Conservation (phyloP, 2,113 vertebrate species). For the Myotis lucifugus region DNA sequence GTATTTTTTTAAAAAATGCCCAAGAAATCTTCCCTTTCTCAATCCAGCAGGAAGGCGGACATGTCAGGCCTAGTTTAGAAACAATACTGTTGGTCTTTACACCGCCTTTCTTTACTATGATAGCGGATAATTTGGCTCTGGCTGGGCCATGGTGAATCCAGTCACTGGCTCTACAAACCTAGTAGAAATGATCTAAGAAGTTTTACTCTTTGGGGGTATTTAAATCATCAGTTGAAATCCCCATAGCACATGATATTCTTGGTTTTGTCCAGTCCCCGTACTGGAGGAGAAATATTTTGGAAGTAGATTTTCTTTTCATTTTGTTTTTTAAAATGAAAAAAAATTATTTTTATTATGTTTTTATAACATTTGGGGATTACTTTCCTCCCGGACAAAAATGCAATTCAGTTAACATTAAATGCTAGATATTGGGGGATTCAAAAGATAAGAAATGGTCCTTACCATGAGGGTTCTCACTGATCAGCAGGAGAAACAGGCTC, state of each 20-base stretch:
- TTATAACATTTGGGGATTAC: not conserved
- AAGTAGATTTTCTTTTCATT: constrained; percentile 27
- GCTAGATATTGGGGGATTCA: not conserved
- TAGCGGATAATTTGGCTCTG: not conserved
- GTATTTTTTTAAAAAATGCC: no score
- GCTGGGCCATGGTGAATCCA: not conserved
- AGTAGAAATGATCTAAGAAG: not conserved
- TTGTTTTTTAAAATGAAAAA: not conserved
- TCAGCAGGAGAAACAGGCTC: not conserved
- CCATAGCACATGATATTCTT: not conserved
- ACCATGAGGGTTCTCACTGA: not conserved
- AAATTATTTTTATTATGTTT: not conserved
- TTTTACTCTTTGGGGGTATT: not conserved
- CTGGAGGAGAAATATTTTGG: not conserved
- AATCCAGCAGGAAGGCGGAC: not conserved
- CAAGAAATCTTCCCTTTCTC: constrained; percentile 1
- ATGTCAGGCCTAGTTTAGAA: not conserved
- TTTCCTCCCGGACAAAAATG: constrained; percentile 26
- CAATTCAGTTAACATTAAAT: not conserved
- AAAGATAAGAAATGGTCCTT: not conserved
- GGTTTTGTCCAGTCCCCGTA: not conserved
- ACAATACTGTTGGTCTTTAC: not conserved
- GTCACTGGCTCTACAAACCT: not conserved
- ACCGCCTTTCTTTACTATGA: not conserved
- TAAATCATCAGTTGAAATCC: not conserved